Evolutionary conservation across 1,140 invertebrate species (phyloP).

Genomic region (Marisa cornuarietis): DNA sequence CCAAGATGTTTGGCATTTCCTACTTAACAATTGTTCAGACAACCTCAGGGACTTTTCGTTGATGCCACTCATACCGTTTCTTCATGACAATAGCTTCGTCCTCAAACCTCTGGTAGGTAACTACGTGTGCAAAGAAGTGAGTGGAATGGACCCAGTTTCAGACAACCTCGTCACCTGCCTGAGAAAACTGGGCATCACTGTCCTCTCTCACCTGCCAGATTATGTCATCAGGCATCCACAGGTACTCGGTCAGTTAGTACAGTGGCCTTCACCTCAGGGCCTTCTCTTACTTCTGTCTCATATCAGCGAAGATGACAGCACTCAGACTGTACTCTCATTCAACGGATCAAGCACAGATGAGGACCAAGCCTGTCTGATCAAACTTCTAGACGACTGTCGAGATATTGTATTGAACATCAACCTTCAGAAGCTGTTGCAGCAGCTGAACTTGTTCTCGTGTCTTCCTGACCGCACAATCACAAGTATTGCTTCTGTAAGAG

Average conservation of each 20-base stretch:
- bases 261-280: slow-evolving; percentile 15
- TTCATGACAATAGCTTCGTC: background rate
- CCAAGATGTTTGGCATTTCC: too few species aligned
- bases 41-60: too few species aligned
- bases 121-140: slow-evolving; percentile 1
- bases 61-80: too few species aligned
- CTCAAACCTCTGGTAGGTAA: slow-evolving; percentile 5
- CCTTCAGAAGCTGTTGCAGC: slow-evolving; percentile 4
- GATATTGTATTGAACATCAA: background rate
- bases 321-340: background rate
- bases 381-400: background rate
- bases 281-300: slow-evolving; percentile 1
- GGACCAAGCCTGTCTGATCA: slow-evolving; percentile 2
- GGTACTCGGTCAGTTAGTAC: slow-evolving; percentile 11
- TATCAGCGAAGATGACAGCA: background rate
- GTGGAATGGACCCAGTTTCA: background rate
- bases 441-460: slow-evolving; percentile 6
- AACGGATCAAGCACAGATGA: background rate
- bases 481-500: background rate
- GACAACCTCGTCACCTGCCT: background rate
- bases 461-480: background rate
- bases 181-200: slow-evolving; percentile 13
- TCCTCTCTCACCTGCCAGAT: slow-evolving; percentile 13
- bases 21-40: too few species aligned
- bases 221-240: slow-evolving; percentile 3